A percentile compares a stretch with the other conserved stretches of the same genome.
These are phyloP conservation scores for Eueremaeus valkanovi DNA, from an alignment of 2,888 invertebrate species.

Conservation along the genomic window DNA sequence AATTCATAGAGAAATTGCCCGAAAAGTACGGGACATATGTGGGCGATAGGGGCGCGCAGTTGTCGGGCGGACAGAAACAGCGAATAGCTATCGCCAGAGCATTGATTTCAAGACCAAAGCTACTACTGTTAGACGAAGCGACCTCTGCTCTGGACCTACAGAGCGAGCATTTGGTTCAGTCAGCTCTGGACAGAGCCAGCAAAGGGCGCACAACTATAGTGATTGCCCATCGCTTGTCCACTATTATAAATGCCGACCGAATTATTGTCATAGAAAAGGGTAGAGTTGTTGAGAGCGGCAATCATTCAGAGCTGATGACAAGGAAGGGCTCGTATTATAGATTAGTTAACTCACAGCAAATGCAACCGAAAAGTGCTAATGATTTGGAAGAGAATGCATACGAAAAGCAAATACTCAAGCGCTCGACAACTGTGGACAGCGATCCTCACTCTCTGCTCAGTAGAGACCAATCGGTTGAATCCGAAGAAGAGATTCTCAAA, in stretches of 20 bases:
- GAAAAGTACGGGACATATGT: slow-evolving; percentile 68
- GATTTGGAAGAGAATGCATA: slow-evolving; percentile 41
- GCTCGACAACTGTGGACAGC: neutral
- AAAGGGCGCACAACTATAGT: slow-evolving; percentile 69
- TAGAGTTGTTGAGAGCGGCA: slow-evolving; percentile 66
- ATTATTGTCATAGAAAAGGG: slow-evolving; percentile 64
- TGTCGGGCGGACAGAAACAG: slow-evolving; percentile 80
- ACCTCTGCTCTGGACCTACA: slow-evolving; percentile 52
- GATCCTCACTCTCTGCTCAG: neutral
- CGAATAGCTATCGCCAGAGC: slow-evolving; percentile 75
- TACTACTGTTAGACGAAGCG: slow-evolving; percentile 54
- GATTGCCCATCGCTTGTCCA: slow-evolving; percentile 64
- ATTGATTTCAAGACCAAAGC: slow-evolving; percentile 58
- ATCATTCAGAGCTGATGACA: slow-evolving; percentile 65
- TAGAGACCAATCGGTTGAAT: neutral
- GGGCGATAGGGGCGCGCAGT: slow-evolving; percentile 72
- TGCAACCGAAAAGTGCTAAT: too few relatives aligned
- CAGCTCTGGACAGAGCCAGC: slow-evolving; percentile 54
- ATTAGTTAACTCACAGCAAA: slow-evolving; percentile 68
- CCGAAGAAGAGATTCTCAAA: neutral
- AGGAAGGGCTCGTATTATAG: slow-evolving; percentile 65
- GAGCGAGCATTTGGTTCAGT: slow-evolving; percentile 47
- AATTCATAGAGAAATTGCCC: slow-evolving; percentile 59
- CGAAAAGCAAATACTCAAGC: neutral
- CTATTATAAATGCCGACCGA: slow-evolving; percentile 56